Evolutionary conservation across 2,113 vertebrate genomes (phyloP).

Genomic region (Colius striatus): DNA sequence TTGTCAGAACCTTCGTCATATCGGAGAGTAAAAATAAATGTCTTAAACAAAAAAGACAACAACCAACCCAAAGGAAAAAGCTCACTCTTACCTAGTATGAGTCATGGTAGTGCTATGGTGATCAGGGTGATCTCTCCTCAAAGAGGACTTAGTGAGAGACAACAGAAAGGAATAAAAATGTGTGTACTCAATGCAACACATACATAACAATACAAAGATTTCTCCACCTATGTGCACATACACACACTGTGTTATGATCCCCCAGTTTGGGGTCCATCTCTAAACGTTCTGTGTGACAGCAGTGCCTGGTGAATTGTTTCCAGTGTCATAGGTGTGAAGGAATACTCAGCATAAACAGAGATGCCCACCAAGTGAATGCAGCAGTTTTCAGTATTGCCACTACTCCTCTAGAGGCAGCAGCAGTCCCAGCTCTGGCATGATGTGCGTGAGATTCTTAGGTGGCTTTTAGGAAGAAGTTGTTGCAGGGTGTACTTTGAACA

Average conservation of each 20-base stretch:
- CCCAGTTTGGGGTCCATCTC: neutral
- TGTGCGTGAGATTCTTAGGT: no score
- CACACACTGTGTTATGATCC: rapidly evolving
- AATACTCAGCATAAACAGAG: no score
- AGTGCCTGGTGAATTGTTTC: no score
- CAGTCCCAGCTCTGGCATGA: no score
- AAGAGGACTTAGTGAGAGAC: neutral
- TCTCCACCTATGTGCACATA: neutral
- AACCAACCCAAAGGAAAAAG: neutral
- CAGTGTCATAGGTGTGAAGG: no score
- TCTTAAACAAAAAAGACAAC: neutral
- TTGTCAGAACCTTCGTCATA: neutral
- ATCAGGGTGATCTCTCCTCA: neutral
- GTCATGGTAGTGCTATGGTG: neutral
- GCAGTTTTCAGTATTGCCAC: no score
- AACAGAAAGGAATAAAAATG: neutral
- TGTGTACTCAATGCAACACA: neutral
- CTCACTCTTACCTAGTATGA: neutral
- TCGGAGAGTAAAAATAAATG: neutral
- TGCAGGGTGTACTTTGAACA: no score
- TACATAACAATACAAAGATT: rapidly evolving
- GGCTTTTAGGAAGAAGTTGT: no score
- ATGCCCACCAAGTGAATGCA: no score
- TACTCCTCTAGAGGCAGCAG: no score
- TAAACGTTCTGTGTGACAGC: no score